Percentiles rank a stretch among this genome's conserved stretches.
Conservation (phyloP, 1,140 invertebrate genomes). For the Vanessa tameamea region DNA sequence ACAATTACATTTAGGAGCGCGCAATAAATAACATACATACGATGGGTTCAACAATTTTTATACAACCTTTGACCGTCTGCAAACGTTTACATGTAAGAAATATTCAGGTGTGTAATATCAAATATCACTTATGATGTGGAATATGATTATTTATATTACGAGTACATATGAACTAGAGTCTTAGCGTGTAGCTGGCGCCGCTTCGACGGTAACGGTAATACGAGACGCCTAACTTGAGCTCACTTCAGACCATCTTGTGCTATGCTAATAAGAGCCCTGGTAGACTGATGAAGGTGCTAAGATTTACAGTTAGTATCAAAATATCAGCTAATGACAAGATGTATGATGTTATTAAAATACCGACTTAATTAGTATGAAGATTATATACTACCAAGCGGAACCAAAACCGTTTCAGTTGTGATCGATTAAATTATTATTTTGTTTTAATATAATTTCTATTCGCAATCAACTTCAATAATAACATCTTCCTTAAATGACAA, state of each 20-base stretch:
- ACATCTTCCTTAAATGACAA: no score
- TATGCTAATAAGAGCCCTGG: slow-evolving; percentile 41
- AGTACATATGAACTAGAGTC: slow-evolving; percentile 44
- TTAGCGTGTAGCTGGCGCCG: slow-evolving; percentile 53
- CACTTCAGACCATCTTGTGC: slow-evolving; percentile 50
- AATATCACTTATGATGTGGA: slow-evolving; percentile 34
- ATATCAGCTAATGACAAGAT: neutral
- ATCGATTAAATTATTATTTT: no score
- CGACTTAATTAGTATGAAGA: neutral
- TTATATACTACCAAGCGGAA: no score
- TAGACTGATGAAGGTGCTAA: slow-evolving; percentile 25
- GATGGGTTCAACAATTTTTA: neutral
- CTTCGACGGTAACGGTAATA: slow-evolving; percentile 69
- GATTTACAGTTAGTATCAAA: slow-evolving; percentile 15
- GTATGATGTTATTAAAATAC: neutral
- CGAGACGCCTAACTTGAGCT: slow-evolving; percentile 64
- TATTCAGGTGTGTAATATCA: slow-evolving; percentile 33
- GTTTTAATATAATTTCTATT: no score
- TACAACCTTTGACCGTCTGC: slow-evolving; percentile 33
- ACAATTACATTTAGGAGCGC: neutral
- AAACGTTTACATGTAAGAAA: slow-evolving; percentile 22
- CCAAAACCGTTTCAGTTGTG: no score
- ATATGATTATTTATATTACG: slow-evolving; percentile 45
- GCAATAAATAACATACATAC: neutral
- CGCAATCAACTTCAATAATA: no score